Evolutionary conservation across 2,888 invertebrate genomes (phyloP).

Genomic region (Philaethria dido): DNA sequence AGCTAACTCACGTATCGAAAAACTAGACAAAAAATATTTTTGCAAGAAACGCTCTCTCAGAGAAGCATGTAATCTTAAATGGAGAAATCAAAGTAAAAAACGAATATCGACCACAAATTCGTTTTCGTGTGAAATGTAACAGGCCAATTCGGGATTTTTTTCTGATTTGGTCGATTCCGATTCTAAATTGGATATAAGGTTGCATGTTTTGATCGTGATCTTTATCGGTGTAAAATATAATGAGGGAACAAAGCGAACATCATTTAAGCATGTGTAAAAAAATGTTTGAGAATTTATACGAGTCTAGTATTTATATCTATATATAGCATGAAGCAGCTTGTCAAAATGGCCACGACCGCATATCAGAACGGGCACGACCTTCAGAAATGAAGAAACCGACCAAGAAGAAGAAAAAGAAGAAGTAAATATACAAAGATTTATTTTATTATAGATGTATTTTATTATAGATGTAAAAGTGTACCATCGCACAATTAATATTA

Average conservation of each 20-base stretch:
- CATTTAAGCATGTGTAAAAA: conserved; percentile 22
- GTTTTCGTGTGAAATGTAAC: conserved; percentile 47
- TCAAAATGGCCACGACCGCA: no score
- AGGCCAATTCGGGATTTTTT: conserved; percentile 44
- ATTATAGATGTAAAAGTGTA: no score
- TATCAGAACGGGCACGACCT: no score
- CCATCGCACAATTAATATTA: background rate
- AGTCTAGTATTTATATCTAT: background rate
- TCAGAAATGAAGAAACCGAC: no score
- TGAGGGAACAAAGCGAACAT: conserved; percentile 25
- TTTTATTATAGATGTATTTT: no score
- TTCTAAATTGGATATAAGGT: conserved; percentile 43
- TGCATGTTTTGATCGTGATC: conserved; percentile 42
- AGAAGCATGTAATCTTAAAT: conserved; percentile 16
- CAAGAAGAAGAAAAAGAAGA: no score
- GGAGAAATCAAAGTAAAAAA: conserved; percentile 44
- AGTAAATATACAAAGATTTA: no score
- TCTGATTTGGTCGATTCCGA: conserved; percentile 39
- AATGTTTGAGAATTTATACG: background rate
- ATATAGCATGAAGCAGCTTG: no score
- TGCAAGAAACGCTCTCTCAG: conserved; percentile 19
- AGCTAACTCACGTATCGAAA: conserved; percentile 48
- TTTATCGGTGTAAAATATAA: conserved; percentile 44
- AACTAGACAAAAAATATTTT: conserved; percentile 24
- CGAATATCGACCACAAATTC: conserved; percentile 46